phyloP scores from a whole-genome alignment of 2,888 invertebrate species.

The Lithophane semibrunnea region DNA sequence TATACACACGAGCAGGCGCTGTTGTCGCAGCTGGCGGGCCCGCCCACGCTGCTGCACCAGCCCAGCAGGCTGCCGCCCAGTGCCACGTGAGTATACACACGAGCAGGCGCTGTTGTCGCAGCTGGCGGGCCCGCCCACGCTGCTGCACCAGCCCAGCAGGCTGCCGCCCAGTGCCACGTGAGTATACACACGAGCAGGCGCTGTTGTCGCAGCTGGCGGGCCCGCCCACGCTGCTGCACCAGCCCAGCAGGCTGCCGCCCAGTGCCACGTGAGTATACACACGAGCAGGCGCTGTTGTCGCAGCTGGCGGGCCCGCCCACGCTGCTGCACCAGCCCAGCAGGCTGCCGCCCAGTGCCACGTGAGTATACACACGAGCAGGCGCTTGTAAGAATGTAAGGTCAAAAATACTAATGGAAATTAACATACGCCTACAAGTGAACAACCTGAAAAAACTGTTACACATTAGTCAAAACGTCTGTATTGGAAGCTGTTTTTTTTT shows the following conservation, averaged over 20 bases:
- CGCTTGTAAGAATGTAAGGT: too few species aligned
- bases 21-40: conserved; percentile 90
- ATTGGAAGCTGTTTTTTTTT: background rate
- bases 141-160: conserved; percentile 64
- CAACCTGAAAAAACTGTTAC: too few species aligned
- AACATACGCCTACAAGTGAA: too few species aligned
- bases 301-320: conserved; percentile 85
- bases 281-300: conserved; percentile 77
- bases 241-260: conserved; percentile 47
- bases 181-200: conserved; percentile 75
- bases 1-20: conserved; percentile 82
- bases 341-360: conserved; percentile 64
- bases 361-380: conserved; percentile 48
- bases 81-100: conserved; percentile 67
- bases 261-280: conserved; percentile 66
- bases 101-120: conserved; percentile 92
- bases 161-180: conserved; percentile 67
- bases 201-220: conserved; percentile 91
- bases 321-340: conserved; percentile 68
- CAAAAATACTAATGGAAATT: too few species aligned
- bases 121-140: conserved; percentile 79
- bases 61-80: conserved; percentile 38
- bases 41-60: conserved; percentile 75
- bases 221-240: conserved; percentile 76
- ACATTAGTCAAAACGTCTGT: background rate